Conservation (phyloP, 2,888 invertebrate genomes). For the Chloroclystis v-ata region DNA sequence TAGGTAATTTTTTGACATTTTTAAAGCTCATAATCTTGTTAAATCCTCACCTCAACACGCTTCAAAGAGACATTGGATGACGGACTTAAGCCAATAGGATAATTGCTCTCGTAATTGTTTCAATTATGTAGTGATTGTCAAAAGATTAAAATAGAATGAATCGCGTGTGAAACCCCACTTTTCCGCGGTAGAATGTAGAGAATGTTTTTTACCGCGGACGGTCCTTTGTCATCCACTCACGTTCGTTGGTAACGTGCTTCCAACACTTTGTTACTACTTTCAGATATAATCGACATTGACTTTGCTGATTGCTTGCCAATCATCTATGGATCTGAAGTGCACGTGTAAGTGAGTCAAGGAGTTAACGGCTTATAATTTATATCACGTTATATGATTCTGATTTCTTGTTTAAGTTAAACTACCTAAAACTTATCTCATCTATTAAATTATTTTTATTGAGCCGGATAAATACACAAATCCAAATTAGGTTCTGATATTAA, state of each 20-base stretch:
- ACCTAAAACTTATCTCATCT: too few species aligned
- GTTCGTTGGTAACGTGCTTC: slow-evolving; percentile 63
- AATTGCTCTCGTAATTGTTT: slow-evolving; percentile 59
- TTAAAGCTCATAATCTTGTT: too few species aligned
- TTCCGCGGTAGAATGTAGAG: slow-evolving; percentile 63
- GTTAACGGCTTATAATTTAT: slow-evolving; percentile 17
- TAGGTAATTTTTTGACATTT: too few species aligned
- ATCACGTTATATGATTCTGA: too few species aligned
- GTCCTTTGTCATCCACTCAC: slow-evolving; percentile 61
- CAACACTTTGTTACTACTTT: slow-evolving; percentile 53
- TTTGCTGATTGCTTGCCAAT: slow-evolving; percentile 59
- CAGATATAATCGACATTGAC: slow-evolving; percentile 50
- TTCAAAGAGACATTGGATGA: slow-evolving; percentile 9
- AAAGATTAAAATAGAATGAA: slow-evolving; percentile 71
- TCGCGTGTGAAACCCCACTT: slow-evolving; percentile 70
- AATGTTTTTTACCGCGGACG: slow-evolving; percentile 49
- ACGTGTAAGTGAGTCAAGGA: slow-evolving; percentile 40
- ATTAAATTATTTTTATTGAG: too few species aligned
- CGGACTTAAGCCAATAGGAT: slow-evolving; percentile 28
- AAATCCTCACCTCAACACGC: too few species aligned
- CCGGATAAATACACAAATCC: too few species aligned
- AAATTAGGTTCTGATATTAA: too few species aligned
- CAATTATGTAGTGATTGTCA: slow-evolving; percentile 67
- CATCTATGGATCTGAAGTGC: slow-evolving; percentile 43
- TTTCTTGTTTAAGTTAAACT: too few species aligned